Conservation (phyloP, 2,113 vertebrate species). For the Campylomormyrus tamandua region DNA sequence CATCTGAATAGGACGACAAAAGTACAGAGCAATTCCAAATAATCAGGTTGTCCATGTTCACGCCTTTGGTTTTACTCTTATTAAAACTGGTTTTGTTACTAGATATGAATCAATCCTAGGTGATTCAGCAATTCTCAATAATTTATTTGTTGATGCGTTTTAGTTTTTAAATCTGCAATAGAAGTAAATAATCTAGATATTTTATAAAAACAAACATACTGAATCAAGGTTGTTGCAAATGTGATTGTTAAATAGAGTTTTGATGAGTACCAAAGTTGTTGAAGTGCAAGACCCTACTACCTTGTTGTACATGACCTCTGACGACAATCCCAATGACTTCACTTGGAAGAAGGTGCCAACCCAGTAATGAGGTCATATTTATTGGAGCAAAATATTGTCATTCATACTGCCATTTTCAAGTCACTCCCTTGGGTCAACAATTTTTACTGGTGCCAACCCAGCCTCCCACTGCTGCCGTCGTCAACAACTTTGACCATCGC, state of each 20-base stretch:
- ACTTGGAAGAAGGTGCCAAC: background rate
- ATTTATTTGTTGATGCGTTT: background rate
- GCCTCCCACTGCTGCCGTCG: background rate
- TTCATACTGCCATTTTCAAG: background rate
- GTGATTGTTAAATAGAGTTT: background rate
- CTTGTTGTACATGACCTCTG: background rate
- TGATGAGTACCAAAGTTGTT: background rate
- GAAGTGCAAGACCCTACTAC: background rate
- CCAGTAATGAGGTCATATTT: background rate
- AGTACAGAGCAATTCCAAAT: background rate
- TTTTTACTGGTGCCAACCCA: background rate
- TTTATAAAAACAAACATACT: background rate
- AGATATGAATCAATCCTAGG: background rate
- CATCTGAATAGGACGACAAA: background rate
- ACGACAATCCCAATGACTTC: background rate
- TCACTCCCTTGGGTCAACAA: background rate
- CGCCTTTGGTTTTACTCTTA: background rate
- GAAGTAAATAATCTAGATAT: background rate
- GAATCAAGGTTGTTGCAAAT: background rate
- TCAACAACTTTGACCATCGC: background rate
- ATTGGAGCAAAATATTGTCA: background rate
- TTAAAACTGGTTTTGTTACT: background rate
- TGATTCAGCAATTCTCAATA: background rate
- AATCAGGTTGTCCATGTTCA: background rate
- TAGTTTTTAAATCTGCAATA: background rate